phyloP scores from a whole-genome alignment of 2,113 vertebrate species.

The Megaleporinus macrocephalus region DNA sequence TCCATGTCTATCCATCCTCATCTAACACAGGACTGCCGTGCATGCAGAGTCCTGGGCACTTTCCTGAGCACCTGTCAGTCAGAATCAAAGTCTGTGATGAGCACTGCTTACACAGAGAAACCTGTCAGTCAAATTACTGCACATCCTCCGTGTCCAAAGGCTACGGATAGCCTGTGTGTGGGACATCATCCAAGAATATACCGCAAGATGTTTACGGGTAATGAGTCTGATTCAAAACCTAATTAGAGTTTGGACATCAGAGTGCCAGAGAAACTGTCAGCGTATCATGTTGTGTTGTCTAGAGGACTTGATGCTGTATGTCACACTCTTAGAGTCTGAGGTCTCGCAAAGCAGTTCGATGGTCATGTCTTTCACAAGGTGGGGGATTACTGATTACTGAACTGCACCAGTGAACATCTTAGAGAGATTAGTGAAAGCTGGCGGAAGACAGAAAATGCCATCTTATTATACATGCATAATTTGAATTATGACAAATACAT shows the following conservation, averaged over 20 bases:
- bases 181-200: constrained; percentile 1
- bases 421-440: no score
- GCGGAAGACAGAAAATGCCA: no score
- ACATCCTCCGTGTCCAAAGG: constrained; percentile 6
- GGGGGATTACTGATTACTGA: no score
- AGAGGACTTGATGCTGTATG: background rate
- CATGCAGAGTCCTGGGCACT: background rate
- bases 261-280: background rate
- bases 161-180: background rate
- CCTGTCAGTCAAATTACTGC: constrained; percentile 26
- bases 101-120: constrained; percentile 15
- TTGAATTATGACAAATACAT: no score
- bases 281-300: background rate
- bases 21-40: background rate
- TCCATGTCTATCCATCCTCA: background rate
- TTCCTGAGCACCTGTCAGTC: constrained; percentile 12
- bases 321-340: background rate
- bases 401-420: no score
- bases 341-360: background rate
- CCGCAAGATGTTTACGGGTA: background rate
- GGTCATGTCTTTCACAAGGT: no score
- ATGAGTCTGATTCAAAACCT: constrained; percentile 1
- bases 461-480: no score
- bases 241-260: constrained; percentile 1
- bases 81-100: constrained; percentile 24